These are phyloP conservation scores for Sceloporus tristichus DNA, from an alignment of 2,113 vertebrate species.

Conservation along the genomic window DNA sequence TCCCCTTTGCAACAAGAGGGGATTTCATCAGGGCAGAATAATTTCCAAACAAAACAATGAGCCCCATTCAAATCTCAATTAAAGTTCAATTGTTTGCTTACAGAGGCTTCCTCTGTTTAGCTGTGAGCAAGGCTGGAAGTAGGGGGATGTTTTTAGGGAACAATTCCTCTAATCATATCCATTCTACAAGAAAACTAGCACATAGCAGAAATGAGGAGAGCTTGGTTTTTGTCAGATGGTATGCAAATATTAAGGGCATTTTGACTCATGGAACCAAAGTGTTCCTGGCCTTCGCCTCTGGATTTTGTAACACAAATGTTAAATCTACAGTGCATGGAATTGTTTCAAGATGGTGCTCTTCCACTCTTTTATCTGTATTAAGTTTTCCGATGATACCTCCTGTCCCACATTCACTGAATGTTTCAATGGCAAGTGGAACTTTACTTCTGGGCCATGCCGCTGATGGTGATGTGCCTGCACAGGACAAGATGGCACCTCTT, in stretches of 20 bases:
- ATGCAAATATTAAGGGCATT: background rate
- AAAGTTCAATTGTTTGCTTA: conserved; percentile 20
- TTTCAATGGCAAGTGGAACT: background rate
- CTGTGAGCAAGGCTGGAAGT: background rate
- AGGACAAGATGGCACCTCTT: no score
- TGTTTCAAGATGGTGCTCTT: background rate
- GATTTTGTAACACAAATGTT: background rate
- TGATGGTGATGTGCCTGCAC: background rate
- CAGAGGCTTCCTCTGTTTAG: background rate
- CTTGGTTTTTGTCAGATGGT: background rate
- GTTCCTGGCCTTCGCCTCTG: background rate
- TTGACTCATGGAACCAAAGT: background rate
- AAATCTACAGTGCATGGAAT: no score
- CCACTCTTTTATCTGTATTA: background rate
- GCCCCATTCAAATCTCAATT: conserved; percentile 26
- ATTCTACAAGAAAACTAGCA: background rate
- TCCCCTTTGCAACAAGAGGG: conserved; percentile 2
- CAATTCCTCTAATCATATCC: background rate
- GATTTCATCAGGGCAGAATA: background rate
- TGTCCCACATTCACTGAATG: background rate
- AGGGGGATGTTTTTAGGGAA: background rate
- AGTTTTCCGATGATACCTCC: background rate
- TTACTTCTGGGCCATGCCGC: background rate
- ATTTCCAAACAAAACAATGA: conserved; percentile 21
- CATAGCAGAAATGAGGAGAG: background rate